These are phyloP conservation scores for Bubalus kerabau DNA, from an alignment of 2,113 vertebrate genomes.

Conservation along the genomic window DNA sequence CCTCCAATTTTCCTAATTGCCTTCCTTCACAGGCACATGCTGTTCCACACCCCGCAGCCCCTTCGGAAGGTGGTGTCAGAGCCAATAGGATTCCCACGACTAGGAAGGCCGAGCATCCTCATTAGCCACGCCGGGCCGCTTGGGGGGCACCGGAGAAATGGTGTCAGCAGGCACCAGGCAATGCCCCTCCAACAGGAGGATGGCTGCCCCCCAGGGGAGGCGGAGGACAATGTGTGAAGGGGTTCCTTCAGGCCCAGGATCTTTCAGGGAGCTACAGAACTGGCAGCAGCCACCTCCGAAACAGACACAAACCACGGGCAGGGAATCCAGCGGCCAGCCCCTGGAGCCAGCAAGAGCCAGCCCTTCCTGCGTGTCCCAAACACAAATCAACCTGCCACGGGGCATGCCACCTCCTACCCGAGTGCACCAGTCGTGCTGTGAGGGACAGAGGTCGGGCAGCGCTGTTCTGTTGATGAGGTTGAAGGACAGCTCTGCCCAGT, in stretches of 20 bases:
- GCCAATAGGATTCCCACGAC: not conserved
- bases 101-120: slow-evolving; percentile 32
- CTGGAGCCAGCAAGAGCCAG: not conserved
- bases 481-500: accelerated
- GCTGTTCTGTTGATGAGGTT: not conserved
- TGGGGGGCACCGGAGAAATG: not conserved
- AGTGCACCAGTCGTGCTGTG: accelerated
- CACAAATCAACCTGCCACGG: not conserved
- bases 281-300: slow-evolving; percentile 29
- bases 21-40: slow-evolving; percentile 29
- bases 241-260: not conserved
- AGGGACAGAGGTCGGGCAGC: accelerated
- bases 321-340: not conserved
- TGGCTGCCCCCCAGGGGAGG: not conserved
- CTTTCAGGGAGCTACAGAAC: not conserved
- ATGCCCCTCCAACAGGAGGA: slow-evolving; percentile 54
- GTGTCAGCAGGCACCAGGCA: slow-evolving; percentile 38
- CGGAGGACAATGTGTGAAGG: not conserved
- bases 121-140: not conserved
- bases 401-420: accelerated
- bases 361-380: not conserved
- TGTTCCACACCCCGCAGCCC: not conserved
- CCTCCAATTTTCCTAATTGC: not conserved
- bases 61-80: not conserved
- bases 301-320: not conserved